These are phyloP conservation scores for Numenius phaeopus DNA, from an alignment of 2,797 vertebrate genomes.

Conservation along the genomic window DNA sequence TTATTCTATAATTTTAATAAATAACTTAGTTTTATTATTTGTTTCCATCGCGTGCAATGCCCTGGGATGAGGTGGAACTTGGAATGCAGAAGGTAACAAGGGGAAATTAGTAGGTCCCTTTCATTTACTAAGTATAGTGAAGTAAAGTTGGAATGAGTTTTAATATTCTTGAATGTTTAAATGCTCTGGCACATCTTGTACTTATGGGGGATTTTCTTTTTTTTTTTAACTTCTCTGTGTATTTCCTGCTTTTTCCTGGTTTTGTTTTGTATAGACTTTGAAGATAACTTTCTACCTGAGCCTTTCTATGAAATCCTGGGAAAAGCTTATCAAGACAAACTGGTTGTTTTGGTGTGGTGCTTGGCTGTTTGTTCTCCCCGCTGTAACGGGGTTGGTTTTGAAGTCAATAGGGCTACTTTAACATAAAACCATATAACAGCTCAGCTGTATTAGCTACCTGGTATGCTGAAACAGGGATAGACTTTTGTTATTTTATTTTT, in stretches of 20 bases:
- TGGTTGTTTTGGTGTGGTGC: neutral
- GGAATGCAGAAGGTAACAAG: neutral
- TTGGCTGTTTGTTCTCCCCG: neutral
- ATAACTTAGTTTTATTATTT: conserved; percentile 18
- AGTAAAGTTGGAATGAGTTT: neutral
- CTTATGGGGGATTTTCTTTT: neutral
- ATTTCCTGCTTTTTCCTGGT: neutral
- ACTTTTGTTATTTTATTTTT: neutral
- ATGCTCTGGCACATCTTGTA: neutral
- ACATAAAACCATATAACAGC: neutral
- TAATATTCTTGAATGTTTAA: neutral
- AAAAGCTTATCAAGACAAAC: neutral
- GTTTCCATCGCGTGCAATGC: neutral
- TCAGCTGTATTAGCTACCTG: neutral
- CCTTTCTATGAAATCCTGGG: neutral
- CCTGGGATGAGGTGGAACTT: neutral
- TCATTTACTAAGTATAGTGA: neutral
- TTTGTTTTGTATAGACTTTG: neutral
- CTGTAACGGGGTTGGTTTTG: neutral
- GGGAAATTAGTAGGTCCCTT: neutral
- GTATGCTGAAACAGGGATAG: neutral
- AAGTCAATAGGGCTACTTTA: neutral
- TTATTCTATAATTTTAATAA: conserved; percentile 40
- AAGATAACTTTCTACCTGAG: neutral
- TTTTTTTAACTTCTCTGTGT: neutral